Percentiles rank a stretch among this genome's conserved stretches.
Conservation (phyloP, 2,113 vertebrate genomes). For the Bubo scandiacus region DNA sequence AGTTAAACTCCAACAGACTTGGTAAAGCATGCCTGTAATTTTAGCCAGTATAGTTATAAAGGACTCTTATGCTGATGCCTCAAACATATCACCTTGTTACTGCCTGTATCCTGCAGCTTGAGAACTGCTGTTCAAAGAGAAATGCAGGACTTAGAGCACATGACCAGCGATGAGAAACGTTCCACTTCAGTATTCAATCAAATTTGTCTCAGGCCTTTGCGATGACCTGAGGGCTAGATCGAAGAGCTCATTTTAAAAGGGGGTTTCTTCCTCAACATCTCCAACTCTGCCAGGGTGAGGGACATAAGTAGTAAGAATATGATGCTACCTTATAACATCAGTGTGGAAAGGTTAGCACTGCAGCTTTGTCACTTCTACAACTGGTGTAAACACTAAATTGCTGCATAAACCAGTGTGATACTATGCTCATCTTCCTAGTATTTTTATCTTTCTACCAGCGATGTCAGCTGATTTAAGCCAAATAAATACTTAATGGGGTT, state of each 20-base stretch:
- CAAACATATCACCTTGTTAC: neutral
- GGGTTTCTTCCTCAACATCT: neutral
- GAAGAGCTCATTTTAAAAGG: neutral
- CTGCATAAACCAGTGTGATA: neutral
- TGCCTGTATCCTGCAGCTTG: neutral
- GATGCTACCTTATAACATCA: neutral
- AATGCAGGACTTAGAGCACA: neutral
- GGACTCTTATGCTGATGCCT: neutral
- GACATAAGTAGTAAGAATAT: neutral
- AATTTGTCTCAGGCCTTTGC: neutral
- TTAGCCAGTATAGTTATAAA: neutral
- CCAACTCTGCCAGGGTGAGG: neutral
- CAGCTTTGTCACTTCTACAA: neutral
- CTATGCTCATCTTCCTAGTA: neutral
- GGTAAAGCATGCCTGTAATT: neutral
- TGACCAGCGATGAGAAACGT: neutral
- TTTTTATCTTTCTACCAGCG: neutral
- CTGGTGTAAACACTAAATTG: neutral
- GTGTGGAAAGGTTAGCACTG: neutral
- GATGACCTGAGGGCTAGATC: neutral
- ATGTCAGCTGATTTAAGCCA: neutral
- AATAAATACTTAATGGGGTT: neutral
- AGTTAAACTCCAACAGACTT: neutral
- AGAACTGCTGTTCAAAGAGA: neutral
- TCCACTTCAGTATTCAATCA: neutral